These are phyloP conservation scores for Sesia apiformis DNA, from an alignment of 2,888 invertebrate species.

Conservation along the genomic window DNA sequence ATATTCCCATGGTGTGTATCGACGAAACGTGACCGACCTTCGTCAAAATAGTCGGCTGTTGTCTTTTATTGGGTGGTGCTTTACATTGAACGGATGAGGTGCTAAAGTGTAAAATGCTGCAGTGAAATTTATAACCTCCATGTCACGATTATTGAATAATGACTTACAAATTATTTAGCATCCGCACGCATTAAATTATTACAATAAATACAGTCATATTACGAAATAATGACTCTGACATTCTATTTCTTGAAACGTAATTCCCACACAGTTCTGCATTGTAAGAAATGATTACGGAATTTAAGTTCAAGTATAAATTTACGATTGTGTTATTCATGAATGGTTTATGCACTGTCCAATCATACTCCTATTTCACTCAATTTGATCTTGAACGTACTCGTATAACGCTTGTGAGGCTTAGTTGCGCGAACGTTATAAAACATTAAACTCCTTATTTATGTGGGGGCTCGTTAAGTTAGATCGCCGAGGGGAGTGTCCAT, in stretches of 20 bases:
- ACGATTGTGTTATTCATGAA: constrained; percentile 3
- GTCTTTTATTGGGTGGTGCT: constrained; percentile 64
- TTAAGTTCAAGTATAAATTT: constrained; percentile 1
- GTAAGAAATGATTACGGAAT: neutral
- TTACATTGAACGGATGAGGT: constrained; percentile 54
- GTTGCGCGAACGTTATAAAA: constrained; percentile 48
- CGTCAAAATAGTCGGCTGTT: constrained; percentile 71
- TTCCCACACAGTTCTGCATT: neutral
- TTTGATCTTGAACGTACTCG: constrained; percentile 1
- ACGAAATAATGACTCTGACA: constrained; percentile 21
- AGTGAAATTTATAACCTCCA: constrained; percentile 64
- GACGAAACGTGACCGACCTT: constrained; percentile 73
- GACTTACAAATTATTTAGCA: constrained; percentile 53
- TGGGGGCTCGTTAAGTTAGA: constrained; percentile 67
- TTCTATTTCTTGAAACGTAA: constrained; percentile 11
- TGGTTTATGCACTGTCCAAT: constrained; percentile 5
- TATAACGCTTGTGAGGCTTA: constrained; percentile 8
- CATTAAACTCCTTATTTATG: constrained; percentile 65
- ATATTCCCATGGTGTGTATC: constrained; percentile 73
- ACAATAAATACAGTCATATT: constrained; percentile 20
- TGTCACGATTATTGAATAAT: constrained; percentile 71
- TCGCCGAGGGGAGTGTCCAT: constrained; percentile 69
- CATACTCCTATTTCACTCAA: constrained; percentile 6
- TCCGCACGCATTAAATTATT: constrained; percentile 41
- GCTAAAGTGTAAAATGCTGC: constrained; percentile 72